phyloP scores from a whole-genome alignment of 1,140 invertebrate genomes.

The Danaus melanippus region DNA sequence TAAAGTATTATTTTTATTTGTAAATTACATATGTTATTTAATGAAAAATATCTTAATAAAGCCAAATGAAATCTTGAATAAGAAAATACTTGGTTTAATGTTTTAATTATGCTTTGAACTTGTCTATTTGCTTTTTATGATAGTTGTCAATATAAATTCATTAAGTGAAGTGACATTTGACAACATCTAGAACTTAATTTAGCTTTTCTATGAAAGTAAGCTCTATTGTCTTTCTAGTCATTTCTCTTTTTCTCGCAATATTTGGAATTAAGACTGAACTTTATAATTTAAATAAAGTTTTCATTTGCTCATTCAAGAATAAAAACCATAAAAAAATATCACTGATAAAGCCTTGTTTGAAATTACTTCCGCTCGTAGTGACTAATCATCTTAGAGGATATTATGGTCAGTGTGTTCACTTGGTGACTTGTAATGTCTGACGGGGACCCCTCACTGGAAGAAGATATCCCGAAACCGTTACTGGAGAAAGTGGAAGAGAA shows the following conservation, averaged over 20 bases:
- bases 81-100: background rate
- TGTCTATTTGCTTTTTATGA: slow-evolving; percentile 1
- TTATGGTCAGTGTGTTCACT: too few relatives aligned
- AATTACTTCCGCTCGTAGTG: slow-evolving; percentile 10
- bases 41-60: too few relatives aligned
- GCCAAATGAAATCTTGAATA: background rate
- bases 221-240: slow-evolving; percentile 13
- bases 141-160: slow-evolving; percentile 7
- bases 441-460: slow-evolving; percentile 69
- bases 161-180: slow-evolving; percentile 4
- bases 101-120: background rate
- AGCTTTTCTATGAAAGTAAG: too few relatives aligned
- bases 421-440: slow-evolving; percentile 59
- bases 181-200: background rate
- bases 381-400: slow-evolving; percentile 26
- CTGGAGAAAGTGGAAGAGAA: slow-evolving; percentile 53
- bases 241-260: slow-evolving; percentile 6
- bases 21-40: background rate
- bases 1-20: background rate
- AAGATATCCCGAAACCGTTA: slow-evolving; percentile 59
- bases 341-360: slow-evolving; percentile 9
- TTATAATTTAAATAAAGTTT: slow-evolving; percentile 15
- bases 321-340: too few relatives aligned
- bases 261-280: slow-evolving; percentile 12
- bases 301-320: background rate